Base-by-base conservation (phyloP, 2,113 vertebrate species). In the Cichladusa arquata region DNA sequence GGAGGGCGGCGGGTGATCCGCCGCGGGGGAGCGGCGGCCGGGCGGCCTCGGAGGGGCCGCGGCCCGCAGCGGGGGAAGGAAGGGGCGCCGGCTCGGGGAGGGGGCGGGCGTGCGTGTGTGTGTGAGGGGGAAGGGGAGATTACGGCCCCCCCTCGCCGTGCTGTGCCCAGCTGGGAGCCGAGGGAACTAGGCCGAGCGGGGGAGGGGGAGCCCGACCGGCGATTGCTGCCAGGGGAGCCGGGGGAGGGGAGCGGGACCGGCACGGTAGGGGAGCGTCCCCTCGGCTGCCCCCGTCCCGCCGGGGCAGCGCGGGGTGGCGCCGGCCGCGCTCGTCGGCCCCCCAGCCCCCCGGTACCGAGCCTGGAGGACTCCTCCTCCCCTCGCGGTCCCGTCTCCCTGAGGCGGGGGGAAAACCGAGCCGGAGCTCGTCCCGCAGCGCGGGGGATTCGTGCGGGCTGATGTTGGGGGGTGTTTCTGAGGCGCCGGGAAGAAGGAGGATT, bases 131-230 rank as follows among this genome's bases (percentile, higher is more conserved):
- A 45, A 36, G 25, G 54, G 60, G 85, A 64, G 84, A 58, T 70
- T 36, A 48, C 40, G 42, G 11, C 25, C 84, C 65, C 90, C 96
- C 95, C 88, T 81, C 87, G 22, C 64, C 28, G 25, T 36, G 40
- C 61, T 38, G 25, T 76, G 66, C 79, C 88, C 78, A 73, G 86
- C 84, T 47, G 87, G 94, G 84, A 77, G 88, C 89, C 38, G 81
- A 81, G 85, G 76, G 78, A 82, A 61, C 62, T 92, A 67, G 91
- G 84, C 80, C 88, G 80, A 53, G 76, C n/a, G 91, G 83, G 92
- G 89, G 92, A 71, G 88, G 92, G 85, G 92, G 81, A 82, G 84
- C 60, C 64, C 31, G 74, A 34, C 61, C 34, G 78, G 88, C 66
- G 60, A 74, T 74, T 45, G 42, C 78, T 72, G 91, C 80, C 60